Base-by-base conservation (phyloP, 1,140 invertebrate genomes). In the Rhyzopertha dominica region DNA sequence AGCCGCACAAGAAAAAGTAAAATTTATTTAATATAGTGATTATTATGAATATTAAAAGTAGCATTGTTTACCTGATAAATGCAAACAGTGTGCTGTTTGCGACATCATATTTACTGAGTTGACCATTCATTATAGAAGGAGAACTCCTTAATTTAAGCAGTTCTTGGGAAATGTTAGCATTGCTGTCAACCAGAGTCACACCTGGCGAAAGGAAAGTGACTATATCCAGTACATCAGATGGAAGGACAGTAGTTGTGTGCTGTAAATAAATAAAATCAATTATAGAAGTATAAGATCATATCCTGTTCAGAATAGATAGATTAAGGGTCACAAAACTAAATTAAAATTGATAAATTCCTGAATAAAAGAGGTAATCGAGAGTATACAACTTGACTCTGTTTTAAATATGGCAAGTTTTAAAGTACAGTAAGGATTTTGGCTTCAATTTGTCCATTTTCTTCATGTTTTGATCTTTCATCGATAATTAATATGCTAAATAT, bases 151-250 rank as follows among this genome's bases (percentile, higher is more conserved):
- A 54, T 17, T 68, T 55, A 4, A 73, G 41, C 8, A 80, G 57
- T 30, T 68, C 59, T 23, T 61, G 59, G 30, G 66, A 59, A 12
- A 65, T 43, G 10, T 62, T 61, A 62, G 74, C 80, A 65, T 67
- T 79, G 59, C 73, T 74, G 62, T 65, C 76, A 60, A 74, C 65
- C 30, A 90, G 72, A 1, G 84, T 77, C 1, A 84, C 83, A 1
- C 87, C 88, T 1, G 83, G 83, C 26, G 90, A 61, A 10, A 90
- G 63, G 44, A 86, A 71, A 5, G 77, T 76, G 51, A 90, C 72
- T 23, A 80, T 78, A 38, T 81, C 76, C 1, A 84, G 66, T 8
- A 75, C 60, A 31, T 74, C 70, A 4, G 42, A 35, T 24, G 58
- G 69, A 49, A 66, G 37, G 9, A 49, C 43, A 7, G 39, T 39